Percentiles rank a stretch among this genome's conserved stretches.
These are phyloP conservation scores for Halcyon smyrnensis DNA, from an alignment of 2,797 vertebrate species.

Conservation along the genomic window DNA sequence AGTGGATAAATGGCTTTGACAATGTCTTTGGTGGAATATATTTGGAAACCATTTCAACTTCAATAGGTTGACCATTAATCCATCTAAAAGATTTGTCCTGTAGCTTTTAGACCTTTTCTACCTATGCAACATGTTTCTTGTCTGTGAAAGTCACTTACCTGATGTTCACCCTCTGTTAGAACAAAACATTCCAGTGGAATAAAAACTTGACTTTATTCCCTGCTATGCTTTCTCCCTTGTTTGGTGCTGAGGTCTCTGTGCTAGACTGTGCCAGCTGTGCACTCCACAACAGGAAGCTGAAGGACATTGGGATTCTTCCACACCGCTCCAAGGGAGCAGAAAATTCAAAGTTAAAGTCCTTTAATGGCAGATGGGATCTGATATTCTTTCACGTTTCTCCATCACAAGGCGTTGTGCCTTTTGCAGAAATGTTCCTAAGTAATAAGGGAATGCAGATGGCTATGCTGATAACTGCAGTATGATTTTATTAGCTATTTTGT, in stretches of 20 bases:
- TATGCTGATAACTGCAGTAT: background rate
- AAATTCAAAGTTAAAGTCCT: background rate
- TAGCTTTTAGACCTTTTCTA: background rate
- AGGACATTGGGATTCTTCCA: background rate
- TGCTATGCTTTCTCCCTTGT: background rate
- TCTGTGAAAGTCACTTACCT: background rate
- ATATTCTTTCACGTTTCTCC: background rate
- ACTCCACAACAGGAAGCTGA: background rate
- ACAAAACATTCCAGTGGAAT: background rate
- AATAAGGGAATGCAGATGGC: background rate
- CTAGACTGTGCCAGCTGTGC: background rate
- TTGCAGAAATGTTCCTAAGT: background rate
- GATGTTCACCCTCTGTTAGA: background rate
- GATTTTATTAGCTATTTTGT: background rate
- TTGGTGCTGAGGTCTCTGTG: background rate
- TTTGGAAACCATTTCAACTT: background rate
- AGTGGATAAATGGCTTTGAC: background rate
- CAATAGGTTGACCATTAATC: background rate
- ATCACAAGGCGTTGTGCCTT: accelerated
- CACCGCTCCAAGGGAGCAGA: background rate
- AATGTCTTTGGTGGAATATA: background rate
- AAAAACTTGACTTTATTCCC: background rate
- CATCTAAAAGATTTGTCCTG: background rate
- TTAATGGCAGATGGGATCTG: background rate
- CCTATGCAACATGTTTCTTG: background rate